Conservation (phyloP, 2,888 invertebrate genomes). For the Metallyticus violacea region DNA sequence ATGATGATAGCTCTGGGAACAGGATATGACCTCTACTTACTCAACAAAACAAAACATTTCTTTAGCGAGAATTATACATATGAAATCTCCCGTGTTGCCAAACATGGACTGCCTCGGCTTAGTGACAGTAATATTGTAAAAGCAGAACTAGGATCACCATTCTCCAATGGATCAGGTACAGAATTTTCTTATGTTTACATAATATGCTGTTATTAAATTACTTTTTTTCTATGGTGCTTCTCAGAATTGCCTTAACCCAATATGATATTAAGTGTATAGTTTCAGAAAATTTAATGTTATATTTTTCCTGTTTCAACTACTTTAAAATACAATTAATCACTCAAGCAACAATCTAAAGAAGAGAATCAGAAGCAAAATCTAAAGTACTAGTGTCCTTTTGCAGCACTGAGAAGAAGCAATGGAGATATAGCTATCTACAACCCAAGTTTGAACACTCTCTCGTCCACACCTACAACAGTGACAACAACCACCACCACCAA, state of each 20-base stretch:
- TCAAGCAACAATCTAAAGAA: too few relatives aligned
- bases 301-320: too few relatives aligned
- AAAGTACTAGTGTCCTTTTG: background rate
- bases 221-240: too few relatives aligned
- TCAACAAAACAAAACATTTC: conserved; percentile 38
- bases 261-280: too few relatives aligned
- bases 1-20: conserved; percentile 65
- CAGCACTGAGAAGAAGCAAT: background rate
- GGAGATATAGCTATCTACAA: background rate
- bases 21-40: conserved; percentile 61
- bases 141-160: background rate
- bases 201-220: too few relatives aligned
- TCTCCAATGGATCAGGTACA: background rate
- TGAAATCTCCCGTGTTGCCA: conserved; percentile 20
- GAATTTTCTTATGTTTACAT: background rate
- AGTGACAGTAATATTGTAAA: background rate
- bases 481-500: background rate
- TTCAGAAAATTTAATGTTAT: too few relatives aligned
- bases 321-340: too few relatives aligned
- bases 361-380: background rate
- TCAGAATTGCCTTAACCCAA: too few relatives aligned
- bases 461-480: background rate
- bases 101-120: conserved; percentile 6
- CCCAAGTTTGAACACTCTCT: background rate
- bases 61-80: conserved; percentile 26